Conservation (phyloP, 1,140 invertebrate genomes). For the Holcopasites calliopsidis region DNA sequence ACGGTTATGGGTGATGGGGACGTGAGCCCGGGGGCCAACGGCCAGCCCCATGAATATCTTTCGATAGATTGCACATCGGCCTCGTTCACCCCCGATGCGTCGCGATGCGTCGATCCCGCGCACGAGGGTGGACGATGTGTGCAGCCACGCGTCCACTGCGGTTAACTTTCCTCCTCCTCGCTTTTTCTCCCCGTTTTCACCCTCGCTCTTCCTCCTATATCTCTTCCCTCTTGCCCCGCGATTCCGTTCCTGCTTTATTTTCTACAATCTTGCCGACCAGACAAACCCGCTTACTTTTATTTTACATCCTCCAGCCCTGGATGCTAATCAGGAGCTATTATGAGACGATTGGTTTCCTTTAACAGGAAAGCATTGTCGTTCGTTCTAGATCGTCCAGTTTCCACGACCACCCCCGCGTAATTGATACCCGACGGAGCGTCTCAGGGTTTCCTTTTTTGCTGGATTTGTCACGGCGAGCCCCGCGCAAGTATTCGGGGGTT, state of each 20-base stretch:
- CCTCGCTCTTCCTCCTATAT: slow-evolving; percentile 17
- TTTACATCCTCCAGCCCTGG: neutral
- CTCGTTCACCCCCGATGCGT: slow-evolving; percentile 71
- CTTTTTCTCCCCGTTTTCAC: neutral
- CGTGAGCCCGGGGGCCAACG: slow-evolving; percentile 69
- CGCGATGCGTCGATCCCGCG: slow-evolving; percentile 63
- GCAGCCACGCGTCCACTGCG: slow-evolving; percentile 77
- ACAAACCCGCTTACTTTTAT: neutral
- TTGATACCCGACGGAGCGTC: neutral
- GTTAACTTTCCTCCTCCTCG: slow-evolving; percentile 73
- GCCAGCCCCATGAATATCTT: slow-evolving; percentile 80
- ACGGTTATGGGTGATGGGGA: slow-evolving; percentile 76
- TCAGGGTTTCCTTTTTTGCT: slow-evolving; percentile 1
- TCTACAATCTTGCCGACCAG: neutral
- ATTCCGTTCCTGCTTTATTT: slow-evolving; percentile 1
- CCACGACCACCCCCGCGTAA: neutral
- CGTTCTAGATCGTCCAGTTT: neutral
- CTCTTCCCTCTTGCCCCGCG: neutral
- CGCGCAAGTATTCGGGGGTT: neutral
- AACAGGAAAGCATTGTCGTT: neutral
- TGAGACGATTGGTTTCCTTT: too few species aligned
- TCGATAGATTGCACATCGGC: slow-evolving; percentile 80
- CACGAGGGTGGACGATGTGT: slow-evolving; percentile 69
- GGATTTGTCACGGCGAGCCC: slow-evolving; percentile 31
- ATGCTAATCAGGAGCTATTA: neutral